Evolutionary conservation across 2,888 invertebrate genomes (phyloP), one percentile per base, ranked within the genome.

Genomic region (Oasisia sp.): DNA sequence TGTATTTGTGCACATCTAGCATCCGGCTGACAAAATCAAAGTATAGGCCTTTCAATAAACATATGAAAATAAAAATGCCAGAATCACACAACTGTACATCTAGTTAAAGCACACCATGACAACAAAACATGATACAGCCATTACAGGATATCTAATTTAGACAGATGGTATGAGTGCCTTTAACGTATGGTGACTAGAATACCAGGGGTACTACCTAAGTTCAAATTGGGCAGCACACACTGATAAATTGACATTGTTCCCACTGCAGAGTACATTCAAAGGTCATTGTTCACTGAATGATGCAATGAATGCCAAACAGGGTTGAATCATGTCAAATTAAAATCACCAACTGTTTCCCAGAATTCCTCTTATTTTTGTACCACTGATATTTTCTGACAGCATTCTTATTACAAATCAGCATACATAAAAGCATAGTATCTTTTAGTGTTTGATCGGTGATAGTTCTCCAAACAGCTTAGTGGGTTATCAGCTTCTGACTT

Each of bases 261-360:
- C 27, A 7, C 27, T 27, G 27, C n/a, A n/a, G 19, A 27, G n/a
- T 74, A 74, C 74, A 74, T 74, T 74, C 74, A 74, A 74, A 74
- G 74, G 74, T 74, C 74, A 74, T 74, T 74, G 74, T 74, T 74
- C 74, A 74, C 74, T 27, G n/a, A 74, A n/a, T 74, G n/a, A 74
- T 74, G 74, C 74, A 74, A 50, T 50, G 74, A 74, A 3, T 74
- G 74, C 27, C 74, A 74, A 0, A 50, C 50, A 50, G 19, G 27
- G 19, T 27, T 27, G 74, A 74, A 7, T 74, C n/a, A 74, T n/a
- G n/a, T 50, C 74, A 74, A 74, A 74, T 74, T 74, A 27, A 19
- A 74, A 74, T 74, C 74, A 74, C 14, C 74, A 74, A 2, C 74
- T 74, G 74, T n/a, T 74, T 27, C 74, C 7, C 14, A 74, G 27